These are phyloP conservation scores for Alcis repandata DNA, from an alignment of 2,888 invertebrate genomes.

Conservation along the genomic window DNA sequence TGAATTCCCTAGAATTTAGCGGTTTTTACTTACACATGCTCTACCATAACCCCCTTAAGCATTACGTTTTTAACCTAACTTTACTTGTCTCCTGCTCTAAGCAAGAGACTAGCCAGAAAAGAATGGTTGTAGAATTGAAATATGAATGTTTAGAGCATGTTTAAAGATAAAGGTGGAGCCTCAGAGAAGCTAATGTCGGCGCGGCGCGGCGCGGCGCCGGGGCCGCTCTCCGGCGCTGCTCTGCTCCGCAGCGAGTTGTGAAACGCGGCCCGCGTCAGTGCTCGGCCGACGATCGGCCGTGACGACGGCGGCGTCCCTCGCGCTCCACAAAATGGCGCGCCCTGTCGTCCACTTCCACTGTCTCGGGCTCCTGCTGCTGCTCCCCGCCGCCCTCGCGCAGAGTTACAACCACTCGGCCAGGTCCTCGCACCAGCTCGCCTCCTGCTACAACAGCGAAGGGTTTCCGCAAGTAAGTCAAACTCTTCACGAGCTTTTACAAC, in stretches of 20 bases:
- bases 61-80: too few relatives aligned
- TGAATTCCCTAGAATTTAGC: too few relatives aligned
- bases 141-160: too few relatives aligned
- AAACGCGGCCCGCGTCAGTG: constrained; percentile 76
- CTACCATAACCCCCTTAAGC: too few relatives aligned
- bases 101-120: too few relatives aligned
- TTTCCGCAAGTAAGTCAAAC: constrained; percentile 74
- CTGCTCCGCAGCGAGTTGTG: constrained; percentile 74
- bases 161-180: too few relatives aligned
- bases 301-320: constrained; percentile 65
- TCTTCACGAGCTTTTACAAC: constrained; percentile 53
- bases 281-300: constrained; percentile 74
- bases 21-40: too few relatives aligned
- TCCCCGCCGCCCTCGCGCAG: constrained; percentile 65
- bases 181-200: not conserved
- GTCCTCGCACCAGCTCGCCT: constrained; percentile 73
- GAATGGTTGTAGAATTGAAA: too few relatives aligned
- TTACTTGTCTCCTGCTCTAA: too few relatives aligned
- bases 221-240: not conserved
- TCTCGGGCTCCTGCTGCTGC: constrained; percentile 62
- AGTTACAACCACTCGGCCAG: constrained; percentile 72
- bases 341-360: constrained; percentile 63
- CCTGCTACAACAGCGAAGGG: constrained; percentile 76
- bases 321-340: constrained; percentile 78
- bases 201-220: too few relatives aligned